phyloP scores from a whole-genome alignment of 2,113 vertebrate genomes.

The Zosterops lateralis region DNA sequence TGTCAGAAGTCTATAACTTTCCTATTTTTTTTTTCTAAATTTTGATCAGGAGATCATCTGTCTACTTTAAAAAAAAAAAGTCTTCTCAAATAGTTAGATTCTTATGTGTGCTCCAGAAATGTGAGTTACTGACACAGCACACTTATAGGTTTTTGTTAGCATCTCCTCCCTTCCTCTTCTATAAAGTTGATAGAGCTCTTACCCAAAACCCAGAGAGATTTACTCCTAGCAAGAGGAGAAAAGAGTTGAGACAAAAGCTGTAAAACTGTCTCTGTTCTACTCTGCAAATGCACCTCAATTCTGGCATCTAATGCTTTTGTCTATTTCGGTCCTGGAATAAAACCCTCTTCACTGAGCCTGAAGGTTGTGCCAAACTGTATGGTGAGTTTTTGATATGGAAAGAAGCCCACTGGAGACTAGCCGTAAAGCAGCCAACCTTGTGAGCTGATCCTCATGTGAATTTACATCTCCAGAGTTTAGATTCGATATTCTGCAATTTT shows the following conservation, averaged over 20 bases:
- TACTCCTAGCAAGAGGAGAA: background rate
- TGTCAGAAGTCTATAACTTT: background rate
- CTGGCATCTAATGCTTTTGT: constrained; percentile 8
- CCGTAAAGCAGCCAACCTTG: background rate
- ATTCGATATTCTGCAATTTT: background rate
- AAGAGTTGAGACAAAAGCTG: constrained; percentile 28
- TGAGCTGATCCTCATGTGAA: constrained; percentile 24
- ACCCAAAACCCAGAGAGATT: constrained; percentile 18
- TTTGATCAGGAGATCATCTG: constrained; percentile 23
- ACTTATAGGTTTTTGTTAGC: background rate
- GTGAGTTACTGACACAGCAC: background rate
- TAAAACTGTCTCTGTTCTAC: constrained; percentile 9
- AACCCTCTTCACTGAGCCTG: background rate
- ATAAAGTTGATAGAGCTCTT: constrained; percentile 2
- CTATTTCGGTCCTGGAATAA: constrained; percentile 45
- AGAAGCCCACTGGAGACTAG: constrained; percentile 1
- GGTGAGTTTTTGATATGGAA: constrained; percentile 34
- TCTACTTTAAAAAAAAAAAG: background rate
- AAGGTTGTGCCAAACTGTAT: constrained; percentile 35
- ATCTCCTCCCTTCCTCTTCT: background rate
- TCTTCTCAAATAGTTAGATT: constrained; percentile 10
- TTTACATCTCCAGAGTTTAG: background rate
- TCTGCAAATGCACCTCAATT: constrained; percentile 21
- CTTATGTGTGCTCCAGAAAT: background rate
- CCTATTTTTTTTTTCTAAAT: background rate